phyloP scores from a whole-genome alignment of 2,888 invertebrate species.

The Eristalis arbustorum region DNA sequence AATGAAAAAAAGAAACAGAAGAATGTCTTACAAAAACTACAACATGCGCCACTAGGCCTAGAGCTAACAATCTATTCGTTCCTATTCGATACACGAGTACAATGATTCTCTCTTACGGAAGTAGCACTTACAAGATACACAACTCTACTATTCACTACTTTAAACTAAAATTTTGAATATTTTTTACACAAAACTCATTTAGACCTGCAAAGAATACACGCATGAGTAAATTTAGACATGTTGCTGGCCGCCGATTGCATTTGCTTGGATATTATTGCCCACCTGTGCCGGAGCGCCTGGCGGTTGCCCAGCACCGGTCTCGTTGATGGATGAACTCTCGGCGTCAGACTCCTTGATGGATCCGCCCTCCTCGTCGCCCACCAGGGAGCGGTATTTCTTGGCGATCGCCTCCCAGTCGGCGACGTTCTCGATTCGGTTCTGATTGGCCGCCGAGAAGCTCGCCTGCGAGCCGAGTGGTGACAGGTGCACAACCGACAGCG shows the following conservation, averaged over 20 bases:
- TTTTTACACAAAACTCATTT: slow-evolving; percentile 51
- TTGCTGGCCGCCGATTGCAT: slow-evolving; percentile 70
- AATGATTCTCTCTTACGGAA: slow-evolving; percentile 22
- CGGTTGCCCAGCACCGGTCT: slow-evolving; percentile 72
- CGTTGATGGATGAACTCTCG: slow-evolving; percentile 78
- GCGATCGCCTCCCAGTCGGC: slow-evolving; percentile 95
- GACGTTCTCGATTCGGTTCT: slow-evolving; percentile 91
- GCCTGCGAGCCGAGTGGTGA: slow-evolving; percentile 92
- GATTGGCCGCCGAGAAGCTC: slow-evolving; percentile 87
- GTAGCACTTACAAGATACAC: slow-evolving; percentile 29
- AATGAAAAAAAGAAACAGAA: slow-evolving; percentile 13
- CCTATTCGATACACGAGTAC: slow-evolving; percentile 12
- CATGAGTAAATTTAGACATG: slow-evolving; percentile 71
- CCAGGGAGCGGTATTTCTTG: slow-evolving; percentile 91
- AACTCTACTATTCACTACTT: neutral
- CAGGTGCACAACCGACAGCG: slow-evolving; percentile 89
- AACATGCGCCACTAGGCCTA: slow-evolving; percentile 21
- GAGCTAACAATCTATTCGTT: slow-evolving; percentile 12
- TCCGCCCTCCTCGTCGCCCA: slow-evolving; percentile 83
- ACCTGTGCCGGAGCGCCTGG: slow-evolving; percentile 76
- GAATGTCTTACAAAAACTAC: slow-evolving; percentile 50
- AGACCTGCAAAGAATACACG: slow-evolving; percentile 69
- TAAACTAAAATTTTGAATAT: neutral
- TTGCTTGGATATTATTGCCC: slow-evolving; percentile 76
- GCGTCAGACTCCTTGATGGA: slow-evolving; percentile 80